A percentile compares a stretch with the other conserved stretches of the same genome.
These are phyloP conservation scores for Meloidogyne floridensis DNA, from an alignment of 1,140 invertebrate genomes.

Conservation along the genomic window DNA sequence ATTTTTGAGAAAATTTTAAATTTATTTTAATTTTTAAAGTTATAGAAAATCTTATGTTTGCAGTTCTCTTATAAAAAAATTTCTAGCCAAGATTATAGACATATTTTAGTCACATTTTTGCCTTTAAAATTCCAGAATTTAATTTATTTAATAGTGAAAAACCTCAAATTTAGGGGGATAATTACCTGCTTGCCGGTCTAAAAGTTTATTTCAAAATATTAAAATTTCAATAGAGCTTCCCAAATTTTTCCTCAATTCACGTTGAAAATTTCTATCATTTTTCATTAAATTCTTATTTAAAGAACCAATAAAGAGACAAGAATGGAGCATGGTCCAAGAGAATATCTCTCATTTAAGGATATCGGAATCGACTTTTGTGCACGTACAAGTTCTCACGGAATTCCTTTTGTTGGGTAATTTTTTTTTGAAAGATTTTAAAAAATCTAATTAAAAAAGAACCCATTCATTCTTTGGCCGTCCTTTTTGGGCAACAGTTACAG, in stretches of 20 bases:
- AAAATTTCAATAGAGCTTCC: no score
- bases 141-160: no score
- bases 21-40: no score
- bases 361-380: slow-evolving; percentile 63
- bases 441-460: slow-evolving; percentile 43
- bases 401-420: slow-evolving; percentile 62
- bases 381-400: slow-evolving; percentile 63
- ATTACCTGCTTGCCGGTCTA: no score
- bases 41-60: no score
- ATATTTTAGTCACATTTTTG: no score
- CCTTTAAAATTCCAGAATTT: no score
- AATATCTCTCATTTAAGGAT: slow-evolving; percentile 54
- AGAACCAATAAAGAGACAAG: slow-evolving; percentile 27
- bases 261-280: no score
- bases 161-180: no score
- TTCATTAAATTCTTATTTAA: background rate
- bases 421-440: background rate
- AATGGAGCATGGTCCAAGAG: slow-evolving; percentile 43
- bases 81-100: no score
- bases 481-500: slow-evolving; percentile 56
- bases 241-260: no score
- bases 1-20: background rate
- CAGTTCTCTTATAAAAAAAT: background rate
- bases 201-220: no score
- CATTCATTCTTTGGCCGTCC: slow-evolving; percentile 62